Evolutionary conservation across 2,113 vertebrate genomes (phyloP).

Genomic region (Salvelinus namaycush): DNA sequence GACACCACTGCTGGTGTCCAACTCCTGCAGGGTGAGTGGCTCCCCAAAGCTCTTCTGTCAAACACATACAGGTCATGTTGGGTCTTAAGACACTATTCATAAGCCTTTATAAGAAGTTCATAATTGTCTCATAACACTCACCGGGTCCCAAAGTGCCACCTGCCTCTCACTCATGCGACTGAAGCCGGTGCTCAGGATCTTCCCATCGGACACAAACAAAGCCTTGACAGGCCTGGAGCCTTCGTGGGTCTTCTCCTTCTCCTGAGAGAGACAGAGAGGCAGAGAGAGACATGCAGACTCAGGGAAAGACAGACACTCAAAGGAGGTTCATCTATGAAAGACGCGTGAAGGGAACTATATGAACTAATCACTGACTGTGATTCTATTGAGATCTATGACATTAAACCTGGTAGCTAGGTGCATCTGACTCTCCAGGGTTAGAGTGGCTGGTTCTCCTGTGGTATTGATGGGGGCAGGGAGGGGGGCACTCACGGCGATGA

Average conservation of each 20-base stretch:
- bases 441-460: not conserved
- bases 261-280: conserved; percentile 63
- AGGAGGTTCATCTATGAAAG: not conserved
- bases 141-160: conserved; percentile 90
- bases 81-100: not conserved
- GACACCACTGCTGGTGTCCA: conserved; percentile 90
- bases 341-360: not conserved
- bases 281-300: not conserved
- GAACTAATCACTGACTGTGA: not conserved
- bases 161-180: conserved; percentile 90
- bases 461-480: not conserved
- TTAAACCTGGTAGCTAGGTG: not conserved
- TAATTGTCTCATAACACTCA: conserved; percentile 56
- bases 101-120: not conserved
- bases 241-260: conserved; percentile 85
- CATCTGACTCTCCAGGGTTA: too few species aligned
- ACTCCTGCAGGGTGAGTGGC: conserved; percentile 83
- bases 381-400: not conserved
- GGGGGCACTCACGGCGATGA: conserved; percentile 70
- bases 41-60: conserved; percentile 79
- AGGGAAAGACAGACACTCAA: not conserved
- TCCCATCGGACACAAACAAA: conserved; percentile 77
- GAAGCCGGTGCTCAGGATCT: conserved; percentile 88
- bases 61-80: not conserved
- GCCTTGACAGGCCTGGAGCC: conserved; percentile 82